phyloP scores from a whole-genome alignment of 2,113 vertebrate genomes.

The Phylloscopus whistleri region DNA sequence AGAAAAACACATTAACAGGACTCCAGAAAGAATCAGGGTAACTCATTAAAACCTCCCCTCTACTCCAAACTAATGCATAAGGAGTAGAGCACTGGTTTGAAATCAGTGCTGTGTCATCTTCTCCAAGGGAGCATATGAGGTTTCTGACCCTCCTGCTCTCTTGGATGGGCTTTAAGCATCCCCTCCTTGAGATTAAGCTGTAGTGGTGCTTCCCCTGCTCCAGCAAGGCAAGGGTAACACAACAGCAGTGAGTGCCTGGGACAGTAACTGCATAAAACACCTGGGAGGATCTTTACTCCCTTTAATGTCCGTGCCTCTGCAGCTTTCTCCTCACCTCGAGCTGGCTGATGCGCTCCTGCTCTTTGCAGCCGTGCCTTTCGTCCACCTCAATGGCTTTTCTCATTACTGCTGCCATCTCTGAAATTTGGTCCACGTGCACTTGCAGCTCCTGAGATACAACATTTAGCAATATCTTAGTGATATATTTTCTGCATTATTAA shows the following conservation, averaged over 20 bases:
- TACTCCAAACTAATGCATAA: not conserved
- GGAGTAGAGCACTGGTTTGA: not conserved
- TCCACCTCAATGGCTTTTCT: conserved; percentile 94
- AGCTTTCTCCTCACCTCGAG: conserved; percentile 79
- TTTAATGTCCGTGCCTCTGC: not conserved
- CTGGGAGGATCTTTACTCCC: not conserved
- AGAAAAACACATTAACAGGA: not conserved
- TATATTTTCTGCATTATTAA: not conserved
- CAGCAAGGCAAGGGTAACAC: not conserved
- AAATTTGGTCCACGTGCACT: conserved; percentile 93
- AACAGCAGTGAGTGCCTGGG: not conserved
- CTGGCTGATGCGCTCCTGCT: conserved; percentile 91
- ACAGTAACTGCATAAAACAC: not conserved
- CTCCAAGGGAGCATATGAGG: not conserved
- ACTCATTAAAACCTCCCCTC: not conserved
- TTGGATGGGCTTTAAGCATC: not conserved
- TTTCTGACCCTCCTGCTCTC: not conserved
- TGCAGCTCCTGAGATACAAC: conserved; percentile 78
- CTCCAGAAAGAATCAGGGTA: not conserved
- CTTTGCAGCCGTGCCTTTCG: conserved; percentile 85
- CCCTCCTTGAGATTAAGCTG: not conserved
- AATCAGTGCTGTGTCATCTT: not conserved
- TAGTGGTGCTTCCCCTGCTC: not conserved
- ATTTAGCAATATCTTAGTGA: not conserved
- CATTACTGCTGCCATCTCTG: conserved; percentile 98